A percentile compares a stretch with the other conserved stretches of the same genome.
Conservation (phyloP, 2,113 vertebrate genomes). For the Nothobranchius kuhntae region DNA sequence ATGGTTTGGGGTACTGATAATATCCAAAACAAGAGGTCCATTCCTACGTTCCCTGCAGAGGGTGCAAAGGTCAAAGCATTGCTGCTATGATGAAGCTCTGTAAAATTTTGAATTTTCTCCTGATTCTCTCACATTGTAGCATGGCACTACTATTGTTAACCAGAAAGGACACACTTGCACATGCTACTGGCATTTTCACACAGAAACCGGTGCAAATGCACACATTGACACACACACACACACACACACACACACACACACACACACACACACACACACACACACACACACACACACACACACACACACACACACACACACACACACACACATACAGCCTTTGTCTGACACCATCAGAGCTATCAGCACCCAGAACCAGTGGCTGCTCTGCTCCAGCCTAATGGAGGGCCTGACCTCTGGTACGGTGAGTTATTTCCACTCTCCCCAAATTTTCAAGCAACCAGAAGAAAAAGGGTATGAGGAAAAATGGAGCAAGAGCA, state of each 20-base stretch:
- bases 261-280: conserved; percentile 3
- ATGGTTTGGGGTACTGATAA: conserved; percentile 19
- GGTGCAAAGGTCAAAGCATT: conserved; percentile 7
- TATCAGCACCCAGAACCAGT: conserved; percentile 65
- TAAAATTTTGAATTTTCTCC: conserved; percentile 29
- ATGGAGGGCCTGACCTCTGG: conserved; percentile 77
- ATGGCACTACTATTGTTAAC: conserved; percentile 29
- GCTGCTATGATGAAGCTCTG: conserved; percentile 14
- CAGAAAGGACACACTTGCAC: conserved; percentile 42
- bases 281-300: conserved; percentile 2
- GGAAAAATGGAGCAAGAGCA: conserved; percentile 43
- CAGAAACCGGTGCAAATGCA: conserved; percentile 19
- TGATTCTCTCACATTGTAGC: conserved; percentile 6
- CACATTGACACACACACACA: conserved; percentile 1
- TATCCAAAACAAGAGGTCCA: conserved; percentile 6
- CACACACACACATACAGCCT: conserved; percentile 3
- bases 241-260: not conserved
- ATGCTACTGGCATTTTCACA: conserved; percentile 11
- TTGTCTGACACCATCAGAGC: conserved; percentile 29
- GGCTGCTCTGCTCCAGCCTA: conserved; percentile 66
- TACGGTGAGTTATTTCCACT: conserved; percentile 71
- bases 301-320: conserved; percentile 25
- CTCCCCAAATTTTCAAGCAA: conserved; percentile 65
- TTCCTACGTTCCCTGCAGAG: conserved; percentile 29
- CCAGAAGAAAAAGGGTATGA: conserved; percentile 31